Percentiles rank a stretch among this genome's conserved stretches.
These are phyloP conservation scores for Platerodrilus igneus DNA, from an alignment of 2,888 invertebrate species.

Conservation along the genomic window DNA sequence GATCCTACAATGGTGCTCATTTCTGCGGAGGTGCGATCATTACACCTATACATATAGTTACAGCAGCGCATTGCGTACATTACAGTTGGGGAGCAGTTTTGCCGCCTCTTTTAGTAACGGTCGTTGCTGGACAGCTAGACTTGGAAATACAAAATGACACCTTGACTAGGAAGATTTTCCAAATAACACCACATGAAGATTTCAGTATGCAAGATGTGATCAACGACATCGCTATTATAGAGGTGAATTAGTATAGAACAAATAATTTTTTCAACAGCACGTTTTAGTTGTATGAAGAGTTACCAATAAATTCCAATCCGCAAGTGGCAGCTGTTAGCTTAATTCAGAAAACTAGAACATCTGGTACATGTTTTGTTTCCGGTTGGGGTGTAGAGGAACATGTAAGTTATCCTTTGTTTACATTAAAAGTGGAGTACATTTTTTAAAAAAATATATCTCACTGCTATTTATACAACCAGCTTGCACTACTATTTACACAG, in stretches of 20 bases:
- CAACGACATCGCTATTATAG: conserved; percentile 34
- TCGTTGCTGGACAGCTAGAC: conserved; percentile 30
- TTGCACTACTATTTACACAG: too few relatives aligned
- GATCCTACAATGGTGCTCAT: conserved; percentile 34
- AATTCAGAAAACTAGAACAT: conserved; percentile 10
- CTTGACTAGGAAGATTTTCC: conserved; percentile 28
- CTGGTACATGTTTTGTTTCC: conserved; percentile 27
- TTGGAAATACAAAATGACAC: conserved; percentile 20
- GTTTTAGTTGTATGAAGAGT: conserved; percentile 19
- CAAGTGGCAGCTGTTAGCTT: conserved; percentile 20
- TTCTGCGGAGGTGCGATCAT: conserved; percentile 36
- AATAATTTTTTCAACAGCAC: not conserved
- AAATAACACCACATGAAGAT: conserved; percentile 28
- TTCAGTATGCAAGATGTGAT: conserved; percentile 25
- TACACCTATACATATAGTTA: conserved; percentile 29
- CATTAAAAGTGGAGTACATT: too few relatives aligned
- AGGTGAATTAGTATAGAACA: conserved; percentile 21
- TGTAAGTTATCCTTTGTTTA: too few relatives aligned
- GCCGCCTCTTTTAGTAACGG: conserved; percentile 27
- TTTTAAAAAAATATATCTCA: too few relatives aligned
- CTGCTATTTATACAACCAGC: too few relatives aligned
- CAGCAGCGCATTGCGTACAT: conserved; percentile 36
- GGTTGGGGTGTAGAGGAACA: conserved; percentile 31
- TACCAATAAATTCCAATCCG: conserved; percentile 9
- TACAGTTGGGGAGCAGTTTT: conserved; percentile 34